Conservation (phyloP, 2,888 invertebrate genomes). For the Podotricha telesiphe region DNA sequence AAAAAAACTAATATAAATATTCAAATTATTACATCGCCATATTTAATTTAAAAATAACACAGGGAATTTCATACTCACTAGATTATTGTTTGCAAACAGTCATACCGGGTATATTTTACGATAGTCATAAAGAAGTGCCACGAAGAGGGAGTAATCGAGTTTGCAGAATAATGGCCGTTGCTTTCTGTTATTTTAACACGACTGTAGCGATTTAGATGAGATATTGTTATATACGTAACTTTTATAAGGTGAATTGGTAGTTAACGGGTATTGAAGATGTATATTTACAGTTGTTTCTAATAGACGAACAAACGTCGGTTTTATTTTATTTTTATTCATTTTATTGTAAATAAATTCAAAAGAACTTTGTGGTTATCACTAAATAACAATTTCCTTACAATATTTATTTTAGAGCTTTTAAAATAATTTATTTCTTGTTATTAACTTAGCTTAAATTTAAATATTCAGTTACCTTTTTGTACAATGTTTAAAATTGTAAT, state of each 20-base stretch:
- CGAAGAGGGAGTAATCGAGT: slow-evolving; percentile 56
- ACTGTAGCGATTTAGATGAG: slow-evolving; percentile 30
- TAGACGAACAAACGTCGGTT: too few relatives aligned
- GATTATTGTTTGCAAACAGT: slow-evolving; percentile 54
- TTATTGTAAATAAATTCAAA: too few relatives aligned
- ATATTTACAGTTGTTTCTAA: neutral
- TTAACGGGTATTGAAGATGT: neutral
- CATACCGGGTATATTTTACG: slow-evolving; percentile 56
- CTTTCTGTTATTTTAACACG: slow-evolving; percentile 45
- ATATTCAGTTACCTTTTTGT: too few relatives aligned
- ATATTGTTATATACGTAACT: slow-evolving; percentile 25
- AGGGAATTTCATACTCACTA: slow-evolving; percentile 38
- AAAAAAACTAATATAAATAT: neutral
- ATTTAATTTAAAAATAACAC: slow-evolving; percentile 24
- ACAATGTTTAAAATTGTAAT: too few relatives aligned
- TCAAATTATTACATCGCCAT: neutral
- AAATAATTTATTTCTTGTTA: too few relatives aligned
- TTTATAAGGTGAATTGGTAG: slow-evolving; percentile 6
- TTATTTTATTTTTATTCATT: too few relatives aligned
- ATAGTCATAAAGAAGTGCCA: slow-evolving; percentile 56
- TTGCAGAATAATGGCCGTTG: slow-evolving; percentile 49
- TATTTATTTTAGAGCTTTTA: too few relatives aligned
- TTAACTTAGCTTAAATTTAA: too few relatives aligned
- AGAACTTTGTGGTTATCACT: too few relatives aligned
- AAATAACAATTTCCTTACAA: too few relatives aligned